phyloP scores from a whole-genome alignment of 2,888 invertebrate species.

The Nezara viridula region DNA sequence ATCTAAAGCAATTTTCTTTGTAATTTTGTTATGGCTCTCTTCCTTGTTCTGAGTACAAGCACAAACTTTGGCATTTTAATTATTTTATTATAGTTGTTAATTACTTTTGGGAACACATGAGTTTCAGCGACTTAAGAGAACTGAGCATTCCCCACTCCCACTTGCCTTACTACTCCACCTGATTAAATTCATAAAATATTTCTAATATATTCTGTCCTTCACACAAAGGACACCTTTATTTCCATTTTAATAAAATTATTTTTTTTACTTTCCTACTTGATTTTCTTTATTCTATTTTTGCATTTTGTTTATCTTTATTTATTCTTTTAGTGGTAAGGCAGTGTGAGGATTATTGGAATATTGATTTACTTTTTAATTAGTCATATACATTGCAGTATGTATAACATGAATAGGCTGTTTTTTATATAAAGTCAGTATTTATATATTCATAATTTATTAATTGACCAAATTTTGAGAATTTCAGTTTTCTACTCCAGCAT shows the following conservation, averaged over 20 bases:
- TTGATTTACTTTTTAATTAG: neutral
- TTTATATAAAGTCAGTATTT: neutral
- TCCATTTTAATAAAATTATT: neutral
- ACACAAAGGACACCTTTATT: neutral
- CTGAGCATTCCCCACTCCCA: neutral
- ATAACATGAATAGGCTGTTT: neutral
- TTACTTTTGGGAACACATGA: neutral
- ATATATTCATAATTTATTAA: neutral
- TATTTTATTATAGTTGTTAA: neutral
- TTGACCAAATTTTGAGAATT: neutral
- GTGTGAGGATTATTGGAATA: neutral
- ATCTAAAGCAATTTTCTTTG: too few species aligned
- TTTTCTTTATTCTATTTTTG: neutral
- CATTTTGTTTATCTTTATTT: neutral
- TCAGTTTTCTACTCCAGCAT: too few species aligned
- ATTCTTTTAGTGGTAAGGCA: neutral
- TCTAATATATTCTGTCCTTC: neutral
- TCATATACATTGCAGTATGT: neutral
- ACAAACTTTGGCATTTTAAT: neutral
- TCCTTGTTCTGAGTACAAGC: neutral
- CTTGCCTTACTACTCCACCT: neutral
- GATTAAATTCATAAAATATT: neutral
- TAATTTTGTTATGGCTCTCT: too few species aligned
- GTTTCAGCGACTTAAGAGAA: slow-evolving; percentile 27
- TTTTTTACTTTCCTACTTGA: neutral